Conservation (phyloP, 2,888 invertebrate genomes). For the Mythimna albipuncta region DNA sequence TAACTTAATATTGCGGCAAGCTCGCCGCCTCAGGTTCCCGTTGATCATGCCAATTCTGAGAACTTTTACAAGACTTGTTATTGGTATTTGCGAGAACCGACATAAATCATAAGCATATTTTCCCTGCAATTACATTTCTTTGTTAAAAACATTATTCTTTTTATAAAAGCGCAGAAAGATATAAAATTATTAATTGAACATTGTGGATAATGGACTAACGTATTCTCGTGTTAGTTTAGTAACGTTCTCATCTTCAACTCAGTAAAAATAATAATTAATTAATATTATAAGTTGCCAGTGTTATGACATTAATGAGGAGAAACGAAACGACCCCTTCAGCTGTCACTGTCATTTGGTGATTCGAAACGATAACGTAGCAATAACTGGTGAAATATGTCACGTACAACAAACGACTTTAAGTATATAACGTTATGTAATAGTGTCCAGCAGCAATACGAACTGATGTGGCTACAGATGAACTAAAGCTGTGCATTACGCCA, state of each 20-base stretch:
- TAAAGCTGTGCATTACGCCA: conserved; percentile 61
- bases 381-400: conserved; percentile 20
- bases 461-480: conserved; percentile 59
- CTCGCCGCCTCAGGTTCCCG: conserved; percentile 11
- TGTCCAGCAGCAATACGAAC: conserved; percentile 40
- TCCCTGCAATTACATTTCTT: neutral
- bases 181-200: neutral
- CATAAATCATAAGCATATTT: neutral
- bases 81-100: neutral
- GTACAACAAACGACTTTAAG: conserved; percentile 33
- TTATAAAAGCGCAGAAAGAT: neutral
- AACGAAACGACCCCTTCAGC: conserved; percentile 16
- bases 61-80: conserved; percentile 10
- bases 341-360: conserved; percentile 28
- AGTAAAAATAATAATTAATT: neutral
- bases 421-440: conserved; percentile 58
- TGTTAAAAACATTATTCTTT: conserved; percentile 3
- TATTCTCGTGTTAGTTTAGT: neutral
- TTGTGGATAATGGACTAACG: neutral
- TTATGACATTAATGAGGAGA: conserved; percentile 12
- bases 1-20: conserved; percentile 11
- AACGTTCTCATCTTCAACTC: neutral
- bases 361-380: conserved; percentile 19
- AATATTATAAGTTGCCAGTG: conserved; percentile 10
- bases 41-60: conserved; percentile 13